Evolutionary conservation across 2,797 vertebrate species (phyloP).

Genomic region (Anguilla megastoma): DNA sequence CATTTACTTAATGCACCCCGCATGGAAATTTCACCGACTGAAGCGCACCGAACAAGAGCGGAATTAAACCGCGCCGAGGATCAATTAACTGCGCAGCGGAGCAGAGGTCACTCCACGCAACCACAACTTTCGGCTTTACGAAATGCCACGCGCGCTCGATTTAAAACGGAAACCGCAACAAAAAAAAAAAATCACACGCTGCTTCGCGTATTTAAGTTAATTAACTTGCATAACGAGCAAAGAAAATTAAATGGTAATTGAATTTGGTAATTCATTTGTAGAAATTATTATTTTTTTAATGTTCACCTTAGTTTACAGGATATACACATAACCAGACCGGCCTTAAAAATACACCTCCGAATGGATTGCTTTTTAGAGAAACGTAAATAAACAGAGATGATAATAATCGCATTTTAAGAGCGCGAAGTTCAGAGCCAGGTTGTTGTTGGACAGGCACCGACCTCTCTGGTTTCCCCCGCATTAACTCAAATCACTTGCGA

Average conservation of each 20-base stretch:
- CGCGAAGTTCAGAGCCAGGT: constrained; percentile 11
- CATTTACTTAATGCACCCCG: constrained; percentile 50
- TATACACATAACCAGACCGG: not conserved
- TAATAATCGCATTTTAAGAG: constrained; percentile 10
- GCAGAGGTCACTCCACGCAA: not conserved
- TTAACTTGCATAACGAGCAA: not conserved
- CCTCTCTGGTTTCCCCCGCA: not conserved
- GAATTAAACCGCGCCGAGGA: not conserved
- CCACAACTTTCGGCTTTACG: not conserved
- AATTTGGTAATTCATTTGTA: not conserved
- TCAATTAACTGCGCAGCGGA: not conserved
- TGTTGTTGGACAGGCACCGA: not conserved
- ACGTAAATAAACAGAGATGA: not conserved
- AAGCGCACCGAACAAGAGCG: not conserved
- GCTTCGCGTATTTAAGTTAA: not conserved
- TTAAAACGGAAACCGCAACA: not conserved
- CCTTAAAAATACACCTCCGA: not conserved
- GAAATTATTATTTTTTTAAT: not conserved
- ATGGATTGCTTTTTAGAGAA: not conserved
- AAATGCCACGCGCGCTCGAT: not conserved
- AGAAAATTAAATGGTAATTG: not conserved
- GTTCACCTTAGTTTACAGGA: not conserved
- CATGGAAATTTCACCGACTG: constrained; percentile 40
- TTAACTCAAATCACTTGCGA: constrained; percentile 22
- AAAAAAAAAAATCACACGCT: not conserved